phyloP scores from a whole-genome alignment of 2,797 vertebrate species.

The Arremon brunneinucha region DNA sequence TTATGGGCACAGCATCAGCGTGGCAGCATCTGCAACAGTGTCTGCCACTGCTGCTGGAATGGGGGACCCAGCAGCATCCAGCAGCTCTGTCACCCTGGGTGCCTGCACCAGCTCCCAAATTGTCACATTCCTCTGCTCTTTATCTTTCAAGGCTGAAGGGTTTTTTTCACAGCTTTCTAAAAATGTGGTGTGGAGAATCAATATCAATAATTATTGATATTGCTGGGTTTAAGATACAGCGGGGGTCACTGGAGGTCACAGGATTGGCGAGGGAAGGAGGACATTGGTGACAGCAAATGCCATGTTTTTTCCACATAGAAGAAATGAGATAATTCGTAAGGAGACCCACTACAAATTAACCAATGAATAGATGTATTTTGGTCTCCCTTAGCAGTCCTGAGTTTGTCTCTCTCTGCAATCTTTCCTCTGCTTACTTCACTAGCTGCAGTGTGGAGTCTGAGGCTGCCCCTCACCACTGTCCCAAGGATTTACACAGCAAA shows the following conservation, averaged over 20 bases:
- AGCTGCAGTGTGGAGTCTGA: background rate
- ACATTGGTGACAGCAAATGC: background rate
- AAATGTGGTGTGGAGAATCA: background rate
- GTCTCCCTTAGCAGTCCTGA: background rate
- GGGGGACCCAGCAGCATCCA: background rate
- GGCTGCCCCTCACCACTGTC: background rate
- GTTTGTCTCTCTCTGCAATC: background rate
- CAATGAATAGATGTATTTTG: background rate
- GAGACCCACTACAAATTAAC: background rate
- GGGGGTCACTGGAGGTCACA: background rate
- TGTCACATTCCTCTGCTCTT: background rate
- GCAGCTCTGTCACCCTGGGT: background rate
- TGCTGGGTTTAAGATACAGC: background rate
- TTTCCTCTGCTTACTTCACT: background rate
- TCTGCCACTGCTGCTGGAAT: background rate
- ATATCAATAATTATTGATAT: background rate
- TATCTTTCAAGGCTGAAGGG: background rate
- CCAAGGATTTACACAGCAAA: background rate
- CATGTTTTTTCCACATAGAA: background rate
- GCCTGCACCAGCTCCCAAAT: background rate
- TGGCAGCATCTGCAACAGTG: background rate
- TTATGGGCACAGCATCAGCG: background rate
- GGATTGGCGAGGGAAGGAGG: background rate
- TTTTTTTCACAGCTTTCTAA: background rate
- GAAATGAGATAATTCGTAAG: background rate